These are phyloP conservation scores for Drosophila kokeensis DNA, from an alignment of 2,888 invertebrate species.

Conservation along the genomic window DNA sequence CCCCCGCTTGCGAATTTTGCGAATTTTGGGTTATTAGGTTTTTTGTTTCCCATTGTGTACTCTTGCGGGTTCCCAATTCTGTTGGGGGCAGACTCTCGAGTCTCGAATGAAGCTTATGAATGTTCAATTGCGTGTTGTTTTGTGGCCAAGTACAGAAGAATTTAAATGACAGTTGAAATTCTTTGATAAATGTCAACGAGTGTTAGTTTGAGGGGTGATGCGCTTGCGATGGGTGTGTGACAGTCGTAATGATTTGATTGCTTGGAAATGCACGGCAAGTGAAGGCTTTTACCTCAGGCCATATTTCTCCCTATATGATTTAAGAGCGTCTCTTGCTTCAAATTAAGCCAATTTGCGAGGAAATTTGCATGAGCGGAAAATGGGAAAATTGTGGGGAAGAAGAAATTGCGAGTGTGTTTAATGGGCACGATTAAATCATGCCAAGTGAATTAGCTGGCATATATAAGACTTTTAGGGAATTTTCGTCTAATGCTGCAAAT, in stretches of 20 bases:
- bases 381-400: slow-evolving; percentile 16
- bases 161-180: slow-evolving; percentile 72
- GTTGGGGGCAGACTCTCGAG: slow-evolving; percentile 3
- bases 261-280: slow-evolving; percentile 52
- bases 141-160: slow-evolving; percentile 38
- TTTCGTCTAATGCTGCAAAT: slow-evolving; percentile 4
- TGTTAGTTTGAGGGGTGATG: slow-evolving; percentile 32
- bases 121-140: slow-evolving; percentile 71
- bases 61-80: slow-evolving; percentile 49
- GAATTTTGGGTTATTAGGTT: slow-evolving; percentile 72
- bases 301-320: slow-evolving; percentile 35
- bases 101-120: slow-evolving; percentile 52
- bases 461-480: not conserved
- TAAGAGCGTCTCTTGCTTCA: slow-evolving; percentile 51
- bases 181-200: slow-evolving; percentile 73
- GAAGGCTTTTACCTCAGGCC: slow-evolving; percentile 45
- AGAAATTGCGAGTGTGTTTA: slow-evolving; percentile 29
- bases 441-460: not conserved
- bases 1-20: slow-evolving; percentile 56
- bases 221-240: slow-evolving; percentile 28
- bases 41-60: slow-evolving; percentile 43
- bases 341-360: slow-evolving; percentile 68
- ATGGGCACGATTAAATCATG: slow-evolving; percentile 27
- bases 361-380: slow-evolving; percentile 40
- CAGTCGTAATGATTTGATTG: slow-evolving; percentile 68